These are phyloP conservation scores for Anadara kagoshimensis DNA, from an alignment of 1,140 invertebrate species.

Conservation along the genomic window DNA sequence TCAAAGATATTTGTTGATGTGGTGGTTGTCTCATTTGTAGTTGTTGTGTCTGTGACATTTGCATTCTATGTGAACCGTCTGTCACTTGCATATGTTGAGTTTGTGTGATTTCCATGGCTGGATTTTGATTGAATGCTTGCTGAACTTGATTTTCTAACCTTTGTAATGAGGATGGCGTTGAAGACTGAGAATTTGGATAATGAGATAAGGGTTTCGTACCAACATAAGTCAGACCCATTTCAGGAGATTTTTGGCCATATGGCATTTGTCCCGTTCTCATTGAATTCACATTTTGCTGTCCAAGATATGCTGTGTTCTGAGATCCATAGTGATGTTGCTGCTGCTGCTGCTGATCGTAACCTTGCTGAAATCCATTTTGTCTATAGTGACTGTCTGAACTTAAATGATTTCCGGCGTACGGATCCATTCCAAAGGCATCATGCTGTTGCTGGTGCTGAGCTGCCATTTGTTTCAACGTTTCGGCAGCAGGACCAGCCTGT, in stretches of 20 bases:
- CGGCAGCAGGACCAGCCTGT: conserved; percentile 85
- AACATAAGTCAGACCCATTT: conserved; percentile 50
- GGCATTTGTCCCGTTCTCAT: conserved; percentile 24
- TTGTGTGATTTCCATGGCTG: conserved; percentile 68
- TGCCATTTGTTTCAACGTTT: conserved; percentile 96
- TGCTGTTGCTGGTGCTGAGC: conserved; percentile 94
- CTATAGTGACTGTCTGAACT: not conserved
- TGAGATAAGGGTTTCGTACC: conserved; percentile 70
- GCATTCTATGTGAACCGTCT: conserved; percentile 74
- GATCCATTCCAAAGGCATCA: conserved; percentile 11
- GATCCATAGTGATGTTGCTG: conserved; percentile 5
- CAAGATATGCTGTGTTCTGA: not conserved
- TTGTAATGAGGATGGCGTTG: conserved; percentile 66
- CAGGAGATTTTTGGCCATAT: conserved; percentile 40
- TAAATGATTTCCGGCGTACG: not conserved
- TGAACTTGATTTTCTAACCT: conserved; percentile 72
- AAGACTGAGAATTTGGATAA: conserved; percentile 45
- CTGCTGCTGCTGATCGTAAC: conserved; percentile 1
- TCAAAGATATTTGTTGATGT: conserved; percentile 80
- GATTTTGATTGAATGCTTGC: conserved; percentile 63
- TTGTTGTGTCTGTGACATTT: conserved; percentile 90
- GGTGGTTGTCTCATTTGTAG: conserved; percentile 83
- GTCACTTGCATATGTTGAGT: conserved; percentile 69
- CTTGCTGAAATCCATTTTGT: conserved; percentile 5
- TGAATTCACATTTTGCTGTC: conserved; percentile 39